Conservation (phyloP, 1,140 invertebrate genomes). For the Diachasmimorpha longicaudata region DNA sequence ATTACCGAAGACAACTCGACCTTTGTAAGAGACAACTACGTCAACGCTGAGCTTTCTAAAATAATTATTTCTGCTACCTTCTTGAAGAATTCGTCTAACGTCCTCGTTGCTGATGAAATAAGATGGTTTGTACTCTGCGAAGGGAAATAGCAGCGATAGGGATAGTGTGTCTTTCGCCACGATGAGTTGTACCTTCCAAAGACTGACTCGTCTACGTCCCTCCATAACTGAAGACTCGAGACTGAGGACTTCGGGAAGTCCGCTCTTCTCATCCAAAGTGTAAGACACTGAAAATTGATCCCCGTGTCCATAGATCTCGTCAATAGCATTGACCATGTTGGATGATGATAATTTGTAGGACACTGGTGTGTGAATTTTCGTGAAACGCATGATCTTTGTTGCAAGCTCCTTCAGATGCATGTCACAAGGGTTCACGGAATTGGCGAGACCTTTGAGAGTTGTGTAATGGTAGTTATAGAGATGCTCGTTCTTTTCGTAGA, state of each 20-base stretch:
- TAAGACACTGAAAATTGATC: conserved; percentile 31
- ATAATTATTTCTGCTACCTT: conserved; percentile 19
- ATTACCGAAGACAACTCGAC: conserved; percentile 25
- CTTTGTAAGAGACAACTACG: conserved; percentile 34
- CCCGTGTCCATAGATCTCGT: conserved; percentile 43
- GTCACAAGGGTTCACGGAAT: conserved; percentile 51
- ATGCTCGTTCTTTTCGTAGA: conserved; percentile 48
- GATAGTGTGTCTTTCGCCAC: neutral
- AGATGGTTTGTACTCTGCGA: neutral
- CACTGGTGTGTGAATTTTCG: conserved; percentile 33
- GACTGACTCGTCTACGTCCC: conserved; percentile 27
- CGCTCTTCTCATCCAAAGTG: conserved; percentile 32
- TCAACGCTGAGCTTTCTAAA: conserved; percentile 34
- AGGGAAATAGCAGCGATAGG: neutral
- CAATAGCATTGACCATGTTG: conserved; percentile 38
- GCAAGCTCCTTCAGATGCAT: conserved; percentile 39
- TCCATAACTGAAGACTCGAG: conserved; percentile 23
- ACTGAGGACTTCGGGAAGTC: conserved; percentile 34
- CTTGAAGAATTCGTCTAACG: neutral
- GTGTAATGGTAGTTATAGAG: conserved; percentile 59
- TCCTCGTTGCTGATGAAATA: conserved; percentile 1
- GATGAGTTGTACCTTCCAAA: conserved; percentile 10
- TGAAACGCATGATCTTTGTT: conserved; percentile 40
- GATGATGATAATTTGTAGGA: conserved; percentile 32
- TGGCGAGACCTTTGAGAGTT: conserved; percentile 49